Base-by-base conservation (phyloP, 2,888 invertebrate species). In the Cerceris ruficornis region DNA sequence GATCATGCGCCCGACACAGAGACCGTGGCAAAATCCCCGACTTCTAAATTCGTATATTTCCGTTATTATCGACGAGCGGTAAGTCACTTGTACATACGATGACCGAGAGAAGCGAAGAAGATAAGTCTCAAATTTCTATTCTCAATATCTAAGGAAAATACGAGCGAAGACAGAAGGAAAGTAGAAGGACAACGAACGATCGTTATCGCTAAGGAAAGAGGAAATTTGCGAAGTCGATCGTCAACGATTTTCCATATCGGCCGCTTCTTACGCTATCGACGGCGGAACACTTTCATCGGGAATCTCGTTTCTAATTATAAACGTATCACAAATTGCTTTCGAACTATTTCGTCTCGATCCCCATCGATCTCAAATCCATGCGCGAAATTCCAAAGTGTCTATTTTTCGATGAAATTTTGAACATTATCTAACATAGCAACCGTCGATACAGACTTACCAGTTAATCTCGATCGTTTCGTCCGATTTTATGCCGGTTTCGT, bases 21-120 rank as follows among this genome's bases (percentile, higher is more conserved):
- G 81, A 83, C 61, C 83, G 70, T 83, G 85, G 85, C 84, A 85
- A 75, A 67, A 80, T 83, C 77, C 65, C 68, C 70, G 65, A 66
- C 41, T 71, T 67, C 69, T 73, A 84, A 69, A 60, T 70, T 78
- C 75, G 49, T 46, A 52, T 41, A 28, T 65, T 14, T 43, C 55
- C 71, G 17, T 61, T 62, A 58, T 67, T 68, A 81, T 75, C 83
- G 70, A 78, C 70, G 78, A 69, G 28, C 75, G 78, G 75, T 69
- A 83, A 73, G 50, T 73, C 75, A 59, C 60, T 59, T 52, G 69
- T 59, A 69, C 68, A 58, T 14, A 28, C 75, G 66, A 54, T 59
- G 65, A 80, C 62, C 60, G 68, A 57, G 41, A 62, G 52, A 75
- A 71, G 65, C 75, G 60, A 49, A 6, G 13, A 14, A 42, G 17